A percentile compares a stretch with the other conserved stretches of the same genome.
These are phyloP conservation scores for Gymnosoma rotundatum DNA, from an alignment of 2,888 invertebrate genomes.

Conservation along the genomic window DNA sequence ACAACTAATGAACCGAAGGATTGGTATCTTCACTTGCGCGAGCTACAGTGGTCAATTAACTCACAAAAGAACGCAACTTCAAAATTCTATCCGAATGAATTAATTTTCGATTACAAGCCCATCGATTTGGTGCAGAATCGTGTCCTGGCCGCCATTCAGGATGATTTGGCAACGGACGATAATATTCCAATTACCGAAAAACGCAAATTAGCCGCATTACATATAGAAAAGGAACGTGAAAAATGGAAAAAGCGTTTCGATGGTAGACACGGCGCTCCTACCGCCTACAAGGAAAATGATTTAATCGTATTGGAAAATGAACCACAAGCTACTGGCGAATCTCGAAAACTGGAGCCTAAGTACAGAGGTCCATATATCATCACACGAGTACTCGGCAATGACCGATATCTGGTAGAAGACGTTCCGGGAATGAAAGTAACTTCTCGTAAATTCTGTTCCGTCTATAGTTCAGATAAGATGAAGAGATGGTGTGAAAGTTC, in stretches of 20 bases:
- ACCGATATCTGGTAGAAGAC: conserved; percentile 69
- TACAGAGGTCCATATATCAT: conserved; percentile 64
- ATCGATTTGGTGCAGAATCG: conserved; percentile 42
- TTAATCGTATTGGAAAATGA: neutral
- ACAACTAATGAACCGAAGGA: neutral
- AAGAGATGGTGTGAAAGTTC: conserved; percentile 50
- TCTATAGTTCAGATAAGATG: conserved; percentile 51
- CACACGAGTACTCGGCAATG: conserved; percentile 57
- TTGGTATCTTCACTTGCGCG: neutral
- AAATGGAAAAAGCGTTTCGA: neutral
- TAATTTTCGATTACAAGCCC: conserved; percentile 66
- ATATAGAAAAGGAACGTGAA: neutral
- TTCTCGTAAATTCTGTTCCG: conserved; percentile 49
- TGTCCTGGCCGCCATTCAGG: conserved; percentile 46
- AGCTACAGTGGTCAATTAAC: too few species aligned
- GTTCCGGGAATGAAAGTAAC: conserved; percentile 57
- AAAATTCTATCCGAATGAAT: conserved; percentile 59
- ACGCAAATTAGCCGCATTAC: neutral
- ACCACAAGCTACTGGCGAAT: conserved; percentile 53
- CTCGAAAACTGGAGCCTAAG: conserved; percentile 67
- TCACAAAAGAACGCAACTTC: too few species aligned
- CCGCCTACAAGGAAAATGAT: neutral
- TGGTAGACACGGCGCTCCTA: neutral
- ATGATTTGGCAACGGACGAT: neutral
- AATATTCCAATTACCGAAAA: neutral